Conservation (phyloP, 2,888 invertebrate genomes). For the Ametastegia equiseti region DNA sequence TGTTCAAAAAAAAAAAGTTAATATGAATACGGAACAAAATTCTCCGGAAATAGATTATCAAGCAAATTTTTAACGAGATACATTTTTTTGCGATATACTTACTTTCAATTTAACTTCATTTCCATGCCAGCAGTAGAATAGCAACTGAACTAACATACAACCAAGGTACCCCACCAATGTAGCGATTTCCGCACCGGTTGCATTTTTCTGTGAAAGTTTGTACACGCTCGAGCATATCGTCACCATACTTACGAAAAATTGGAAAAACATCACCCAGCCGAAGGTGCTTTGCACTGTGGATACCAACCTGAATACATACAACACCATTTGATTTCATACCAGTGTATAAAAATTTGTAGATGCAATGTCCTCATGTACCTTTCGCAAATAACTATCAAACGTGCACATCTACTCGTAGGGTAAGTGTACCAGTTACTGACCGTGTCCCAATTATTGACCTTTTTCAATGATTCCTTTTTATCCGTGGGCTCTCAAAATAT, state of each 20-base stretch:
- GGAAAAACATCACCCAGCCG: conserved; percentile 12
- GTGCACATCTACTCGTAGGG: no score
- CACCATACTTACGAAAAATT: conserved; percentile 18
- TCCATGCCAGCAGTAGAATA: conserved; percentile 65
- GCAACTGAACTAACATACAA: conserved; percentile 60
- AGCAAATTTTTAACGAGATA: neutral
- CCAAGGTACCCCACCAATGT: conserved; percentile 47
- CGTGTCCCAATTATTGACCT: no score
- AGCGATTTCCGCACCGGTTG: neutral
- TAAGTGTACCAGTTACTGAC: no score
- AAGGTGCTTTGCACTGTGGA: neutral
- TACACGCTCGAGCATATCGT: conserved; percentile 17
- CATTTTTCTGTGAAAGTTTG: conserved; percentile 10
- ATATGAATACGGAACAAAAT: neutral
- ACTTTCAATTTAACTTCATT: conserved; percentile 62
- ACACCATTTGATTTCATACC: neutral
- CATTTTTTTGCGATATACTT: conserved; percentile 11
- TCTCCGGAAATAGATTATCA: neutral
- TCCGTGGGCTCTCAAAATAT: no score
- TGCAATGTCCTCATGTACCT: neutral
- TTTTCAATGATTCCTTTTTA: no score
- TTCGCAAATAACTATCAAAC: no score
- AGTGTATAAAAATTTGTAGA: neutral
- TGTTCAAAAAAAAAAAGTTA: conserved; percentile 32
- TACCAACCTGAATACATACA: neutral